phyloP scores from a whole-genome alignment of 2,797 vertebrate genomes.

The Hafferia zeledoni region DNA sequence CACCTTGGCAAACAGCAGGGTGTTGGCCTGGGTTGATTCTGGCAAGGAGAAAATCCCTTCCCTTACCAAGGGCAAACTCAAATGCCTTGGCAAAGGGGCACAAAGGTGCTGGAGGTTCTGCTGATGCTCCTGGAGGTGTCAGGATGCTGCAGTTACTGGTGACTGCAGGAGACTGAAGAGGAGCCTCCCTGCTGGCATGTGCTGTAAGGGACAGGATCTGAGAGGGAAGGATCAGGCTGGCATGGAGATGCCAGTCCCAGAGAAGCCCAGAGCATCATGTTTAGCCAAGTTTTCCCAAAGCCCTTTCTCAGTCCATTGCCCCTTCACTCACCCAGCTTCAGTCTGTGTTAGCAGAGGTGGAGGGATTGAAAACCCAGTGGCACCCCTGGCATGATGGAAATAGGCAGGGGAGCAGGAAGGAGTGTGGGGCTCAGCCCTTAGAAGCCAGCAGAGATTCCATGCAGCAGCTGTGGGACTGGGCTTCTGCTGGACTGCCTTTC shows the following conservation, averaged over 20 bases:
- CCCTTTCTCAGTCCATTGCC: fast-evolving
- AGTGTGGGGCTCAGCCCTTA: background rate
- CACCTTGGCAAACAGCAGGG: fast-evolving
- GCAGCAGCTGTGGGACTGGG: background rate
- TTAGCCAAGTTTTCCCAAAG: background rate
- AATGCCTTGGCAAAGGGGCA: background rate
- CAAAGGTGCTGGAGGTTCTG: background rate
- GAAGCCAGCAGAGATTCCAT: background rate
- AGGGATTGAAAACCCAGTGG: background rate
- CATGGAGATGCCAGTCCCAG: background rate
- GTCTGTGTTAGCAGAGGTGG: background rate
- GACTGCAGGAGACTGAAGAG: background rate
- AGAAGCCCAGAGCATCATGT: background rate
- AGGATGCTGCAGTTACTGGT: background rate
- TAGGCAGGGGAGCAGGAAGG: background rate
- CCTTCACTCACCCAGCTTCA: background rate
- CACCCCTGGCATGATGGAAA: background rate
- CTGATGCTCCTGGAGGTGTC: background rate
- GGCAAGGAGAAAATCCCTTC: background rate
- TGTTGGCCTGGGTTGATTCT: fast-evolving
- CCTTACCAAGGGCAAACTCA: background rate
- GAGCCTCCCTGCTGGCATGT: fast-evolving
- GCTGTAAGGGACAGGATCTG: background rate
- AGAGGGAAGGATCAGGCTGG: background rate
- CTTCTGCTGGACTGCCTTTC: background rate